Evolutionary conservation across 2,797 vertebrate species (phyloP).

Genomic region (Cephalopachus bancanus): DNA sequence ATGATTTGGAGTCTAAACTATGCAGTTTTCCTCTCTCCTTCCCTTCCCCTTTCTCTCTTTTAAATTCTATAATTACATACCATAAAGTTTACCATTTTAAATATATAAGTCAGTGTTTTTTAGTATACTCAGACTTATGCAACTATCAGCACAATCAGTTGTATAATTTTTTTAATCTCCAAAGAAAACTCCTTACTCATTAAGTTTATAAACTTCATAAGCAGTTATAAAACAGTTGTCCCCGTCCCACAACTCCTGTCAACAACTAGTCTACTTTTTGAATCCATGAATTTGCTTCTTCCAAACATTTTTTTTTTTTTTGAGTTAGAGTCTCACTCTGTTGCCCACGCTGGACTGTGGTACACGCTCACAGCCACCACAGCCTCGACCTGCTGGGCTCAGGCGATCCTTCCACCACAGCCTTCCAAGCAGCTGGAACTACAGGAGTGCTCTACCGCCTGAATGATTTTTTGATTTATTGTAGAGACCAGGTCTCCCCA

Average conservation of each 20-base stretch:
- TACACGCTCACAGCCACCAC: not conserved
- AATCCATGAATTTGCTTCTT: too few relatives aligned
- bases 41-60: not conserved
- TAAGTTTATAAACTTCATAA: not conserved
- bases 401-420: not conserved
- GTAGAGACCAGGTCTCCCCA: not conserved
- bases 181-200: not conserved
- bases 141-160: not conserved
- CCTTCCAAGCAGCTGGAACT: not conserved
- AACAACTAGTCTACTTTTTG: too few relatives aligned
- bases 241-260: too few relatives aligned
- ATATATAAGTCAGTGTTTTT: not conserved
- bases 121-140: not conserved
- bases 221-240: too few relatives aligned
- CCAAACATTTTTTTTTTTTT: not conserved
- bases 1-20: not conserved
- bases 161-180: not conserved
- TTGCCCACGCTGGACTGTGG: not conserved
- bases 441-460: not conserved
- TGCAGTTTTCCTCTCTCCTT: not conserved
- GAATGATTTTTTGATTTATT: not conserved
- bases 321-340: not conserved
- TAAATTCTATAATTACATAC: not conserved
- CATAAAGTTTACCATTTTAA: not conserved
- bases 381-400: not conserved